Evolutionary conservation across 2,113 vertebrate species (phyloP).

Genomic region (Larimichthys crocea): DNA sequence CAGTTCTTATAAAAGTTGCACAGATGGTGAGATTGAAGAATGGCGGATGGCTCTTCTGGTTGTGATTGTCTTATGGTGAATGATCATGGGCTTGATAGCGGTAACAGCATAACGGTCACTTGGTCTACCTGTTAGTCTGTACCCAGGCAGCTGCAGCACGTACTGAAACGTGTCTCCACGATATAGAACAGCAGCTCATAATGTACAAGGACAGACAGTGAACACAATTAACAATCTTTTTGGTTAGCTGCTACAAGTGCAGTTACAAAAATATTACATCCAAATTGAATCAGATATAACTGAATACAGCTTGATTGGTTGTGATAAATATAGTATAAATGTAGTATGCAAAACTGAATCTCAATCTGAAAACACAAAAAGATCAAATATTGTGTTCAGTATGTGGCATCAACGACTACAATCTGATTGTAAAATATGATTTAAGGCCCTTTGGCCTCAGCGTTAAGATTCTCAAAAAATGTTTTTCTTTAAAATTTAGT

Average conservation of each 20-base stretch:
- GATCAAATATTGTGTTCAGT: no score
- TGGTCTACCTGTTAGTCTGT: slow-evolving; percentile 66
- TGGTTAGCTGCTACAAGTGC: neutral
- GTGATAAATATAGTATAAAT: no score
- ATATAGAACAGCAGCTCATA: slow-evolving; percentile 44
- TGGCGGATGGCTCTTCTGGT: neutral
- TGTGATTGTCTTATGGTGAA: neutral
- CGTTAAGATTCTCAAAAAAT: no score
- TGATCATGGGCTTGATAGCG: neutral
- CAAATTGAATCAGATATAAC: neutral
- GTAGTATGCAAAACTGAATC: no score
- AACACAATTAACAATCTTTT: neutral
- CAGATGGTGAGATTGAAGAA: neutral
- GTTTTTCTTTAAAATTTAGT: no score
- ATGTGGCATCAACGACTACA: no score
- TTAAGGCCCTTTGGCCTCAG: no score
- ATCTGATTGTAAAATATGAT: no score
- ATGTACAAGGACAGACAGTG: slow-evolving; percentile 34
- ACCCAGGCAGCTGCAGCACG: slow-evolving; percentile 50
- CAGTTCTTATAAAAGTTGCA: neutral
- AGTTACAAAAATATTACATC: neutral
- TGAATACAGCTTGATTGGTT: neutral
- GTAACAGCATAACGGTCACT: neutral
- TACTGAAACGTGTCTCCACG: slow-evolving; percentile 67
- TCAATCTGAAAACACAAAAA: no score